These are phyloP conservation scores for Diaphora mendica DNA, from an alignment of 2,888 invertebrate genomes.

Conservation along the genomic window DNA sequence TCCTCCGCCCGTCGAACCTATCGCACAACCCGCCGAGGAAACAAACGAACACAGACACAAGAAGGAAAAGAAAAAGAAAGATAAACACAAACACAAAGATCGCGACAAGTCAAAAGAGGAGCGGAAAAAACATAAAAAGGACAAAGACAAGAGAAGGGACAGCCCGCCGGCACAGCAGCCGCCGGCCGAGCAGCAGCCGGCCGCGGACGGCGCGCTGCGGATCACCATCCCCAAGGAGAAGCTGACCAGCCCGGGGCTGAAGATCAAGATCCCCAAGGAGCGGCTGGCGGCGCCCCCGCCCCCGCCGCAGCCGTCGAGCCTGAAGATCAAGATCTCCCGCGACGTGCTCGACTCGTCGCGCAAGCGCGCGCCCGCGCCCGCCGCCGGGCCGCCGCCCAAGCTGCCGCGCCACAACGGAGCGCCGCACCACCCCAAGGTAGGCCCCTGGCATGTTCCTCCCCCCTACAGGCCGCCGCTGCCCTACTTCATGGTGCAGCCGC, in stretches of 20 bases:
- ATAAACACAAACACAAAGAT: conserved; percentile 93
- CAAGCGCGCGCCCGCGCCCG: conserved; percentile 61
- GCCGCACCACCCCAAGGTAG: conserved; percentile 77
- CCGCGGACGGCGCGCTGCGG: conserved; percentile 69
- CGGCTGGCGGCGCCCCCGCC: conserved; percentile 87
- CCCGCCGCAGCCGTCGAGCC: conserved; percentile 77
- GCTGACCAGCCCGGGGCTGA: conserved; percentile 85
- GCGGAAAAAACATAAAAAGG: conserved; percentile 91
- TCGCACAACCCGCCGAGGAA: conserved; percentile 54
- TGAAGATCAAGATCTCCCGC: conserved; percentile 94
- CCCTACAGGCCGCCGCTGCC: conserved; percentile 70
- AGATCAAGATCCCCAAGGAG: conserved; percentile 94
- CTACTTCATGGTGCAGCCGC: conserved; percentile 78
- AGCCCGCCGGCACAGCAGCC: conserved; percentile 56
- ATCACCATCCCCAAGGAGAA: conserved; percentile 82
- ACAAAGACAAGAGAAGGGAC: conserved; percentile 81
- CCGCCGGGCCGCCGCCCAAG: conserved; percentile 68
- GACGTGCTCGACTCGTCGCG: conserved; percentile 88
- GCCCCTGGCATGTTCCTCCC: conserved; percentile 73
- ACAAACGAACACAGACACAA: conserved; percentile 75
- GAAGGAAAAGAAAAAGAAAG: conserved; percentile 92
- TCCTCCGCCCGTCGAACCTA: conserved; percentile 38
- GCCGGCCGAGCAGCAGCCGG: conserved; percentile 46
- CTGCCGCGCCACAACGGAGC: conserved; percentile 75
- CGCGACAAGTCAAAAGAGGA: conserved; percentile 91